phyloP scores from a whole-genome alignment of 2,113 vertebrate species.

The Hymenochirus boettgeri region DNA sequence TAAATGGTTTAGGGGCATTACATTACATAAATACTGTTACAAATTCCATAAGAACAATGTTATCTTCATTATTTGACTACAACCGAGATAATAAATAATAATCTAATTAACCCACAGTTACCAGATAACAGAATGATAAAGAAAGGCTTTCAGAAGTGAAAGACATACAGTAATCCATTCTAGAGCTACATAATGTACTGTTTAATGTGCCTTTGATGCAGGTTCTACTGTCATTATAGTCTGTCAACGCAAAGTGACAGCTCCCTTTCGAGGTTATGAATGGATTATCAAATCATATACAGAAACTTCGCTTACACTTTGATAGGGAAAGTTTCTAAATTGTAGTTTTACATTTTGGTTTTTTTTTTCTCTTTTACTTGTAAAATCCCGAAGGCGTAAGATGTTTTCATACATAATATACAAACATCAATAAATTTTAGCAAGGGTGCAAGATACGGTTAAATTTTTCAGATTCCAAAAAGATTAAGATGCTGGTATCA shows the following conservation, averaged over 20 bases:
- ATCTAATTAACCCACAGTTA: no score
- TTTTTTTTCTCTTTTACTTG: background rate
- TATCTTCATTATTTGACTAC: no score
- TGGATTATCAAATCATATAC: background rate
- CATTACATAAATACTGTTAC: no score
- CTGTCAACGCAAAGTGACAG: background rate
- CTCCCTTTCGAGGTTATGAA: background rate
- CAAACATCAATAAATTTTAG: conserved; percentile 1
- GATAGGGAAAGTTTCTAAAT: background rate
- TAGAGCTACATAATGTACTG: no score
- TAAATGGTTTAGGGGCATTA: no score
- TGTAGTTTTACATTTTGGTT: background rate
- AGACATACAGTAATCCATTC: background rate
- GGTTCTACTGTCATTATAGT: background rate
- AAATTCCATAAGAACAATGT: no score
- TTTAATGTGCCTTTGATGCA: background rate
- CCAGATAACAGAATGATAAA: background rate
- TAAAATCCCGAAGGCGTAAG: no score
- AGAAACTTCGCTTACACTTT: background rate
- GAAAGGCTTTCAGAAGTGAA: background rate
- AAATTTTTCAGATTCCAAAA: background rate
- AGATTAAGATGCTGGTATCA: conserved; percentile 12
- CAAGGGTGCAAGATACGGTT: background rate
- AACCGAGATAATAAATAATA: no score
- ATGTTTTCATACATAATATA: background rate